phyloP scores from a whole-genome alignment of 1,140 invertebrate species.

The Drosophila nigrodunni region DNA sequence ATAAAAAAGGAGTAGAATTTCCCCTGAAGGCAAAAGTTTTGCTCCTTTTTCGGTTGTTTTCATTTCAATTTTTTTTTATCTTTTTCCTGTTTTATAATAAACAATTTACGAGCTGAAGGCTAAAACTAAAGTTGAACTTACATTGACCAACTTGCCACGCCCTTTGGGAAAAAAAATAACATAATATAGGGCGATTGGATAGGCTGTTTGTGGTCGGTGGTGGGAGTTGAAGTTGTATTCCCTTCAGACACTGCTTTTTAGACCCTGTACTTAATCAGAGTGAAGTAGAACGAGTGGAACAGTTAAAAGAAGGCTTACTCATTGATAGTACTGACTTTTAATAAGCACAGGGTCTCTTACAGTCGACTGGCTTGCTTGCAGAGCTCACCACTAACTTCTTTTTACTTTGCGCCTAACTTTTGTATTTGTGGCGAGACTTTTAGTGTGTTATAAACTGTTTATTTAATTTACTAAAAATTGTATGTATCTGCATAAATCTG shows the following conservation, averaged over 20 bases:
- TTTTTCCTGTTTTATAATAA: constrained; percentile 38
- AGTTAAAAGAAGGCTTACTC: too few species aligned
- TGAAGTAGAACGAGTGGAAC: too few species aligned
- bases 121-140: constrained; percentile 17
- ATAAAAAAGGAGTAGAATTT: neutral
- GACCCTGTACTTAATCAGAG: neutral
- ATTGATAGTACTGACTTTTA: too few species aligned
- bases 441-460: too few species aligned
- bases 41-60: neutral
- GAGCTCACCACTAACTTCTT: too few species aligned
- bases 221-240: neutral
- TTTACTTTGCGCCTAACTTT: neutral
- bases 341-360: too few species aligned
- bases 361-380: too few species aligned
- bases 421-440: too few species aligned
- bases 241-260: too few species aligned
- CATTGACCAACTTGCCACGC: constrained; percentile 9
- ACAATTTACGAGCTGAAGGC: constrained; percentile 38
- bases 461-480: too few species aligned
- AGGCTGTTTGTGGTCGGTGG: neutral
- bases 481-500: too few species aligned
- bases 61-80: neutral
- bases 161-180: constrained; percentile 16
- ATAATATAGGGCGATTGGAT: neutral
- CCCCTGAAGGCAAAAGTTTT: constrained; percentile 28